Base-by-base conservation (phyloP, 2,113 vertebrate species). In the Anoura caudifer region DNA sequence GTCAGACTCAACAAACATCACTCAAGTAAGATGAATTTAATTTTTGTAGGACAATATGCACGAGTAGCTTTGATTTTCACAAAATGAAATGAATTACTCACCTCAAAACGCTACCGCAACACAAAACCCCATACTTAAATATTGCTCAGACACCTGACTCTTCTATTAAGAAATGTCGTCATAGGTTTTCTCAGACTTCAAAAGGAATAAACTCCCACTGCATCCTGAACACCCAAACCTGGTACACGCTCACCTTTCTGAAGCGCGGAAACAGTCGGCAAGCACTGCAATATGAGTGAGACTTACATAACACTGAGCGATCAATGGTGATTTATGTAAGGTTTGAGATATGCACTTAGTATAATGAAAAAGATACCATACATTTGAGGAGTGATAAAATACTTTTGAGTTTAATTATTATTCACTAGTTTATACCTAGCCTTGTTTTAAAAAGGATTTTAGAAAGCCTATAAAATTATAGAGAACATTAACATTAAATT, bases 381-480 rank as follows among this genome's bases (percentile, higher is more conserved):
- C 9, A 76, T 81, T 91, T 72, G 47, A 89, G 59, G 26, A 76
- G 5, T 50, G 87, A 80, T 80, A 1, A 6, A 67, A 80, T 76
- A 81, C 85, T 90, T 94, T 56, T 90, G 22, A 90, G 75, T 83
- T 81, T 91, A 54, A 80, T 87, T 90, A 97, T 54, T 93, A 63
- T 63, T 75, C 61, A 80, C 90, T 92, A 87, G 63, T 95, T 94
- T 80, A 76, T 63, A 61, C n/a, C 52, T 88, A 41, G 59, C 59
- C 28, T 67, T 94, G 3, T 97, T 96, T 96, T 59, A 80, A 85
- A 93, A 95, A 52, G 24, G 13, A 80, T 80, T 94, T 96, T 89
- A 95, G 70, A 52, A 95, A 88, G 59, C 63, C 65, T 65, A 65
- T 87, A 59, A 85, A 86, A 87, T n/a, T 70, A 59, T 17, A 87